phyloP scores from a whole-genome alignment of 1,140 invertebrate genomes.

The Belonocnema kinseyi region DNA sequence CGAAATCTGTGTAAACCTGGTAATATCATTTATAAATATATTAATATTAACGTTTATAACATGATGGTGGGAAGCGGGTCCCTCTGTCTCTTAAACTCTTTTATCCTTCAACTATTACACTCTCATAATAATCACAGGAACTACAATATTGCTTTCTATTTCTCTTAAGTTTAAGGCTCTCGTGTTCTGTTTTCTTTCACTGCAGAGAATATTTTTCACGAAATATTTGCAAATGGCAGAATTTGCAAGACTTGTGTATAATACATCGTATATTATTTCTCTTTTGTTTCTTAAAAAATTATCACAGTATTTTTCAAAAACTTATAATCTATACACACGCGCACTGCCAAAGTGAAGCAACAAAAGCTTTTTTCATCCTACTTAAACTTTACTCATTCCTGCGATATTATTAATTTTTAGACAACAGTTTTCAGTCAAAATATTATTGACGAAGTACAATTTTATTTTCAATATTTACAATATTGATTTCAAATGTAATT shows the following conservation, averaged over 20 bases:
- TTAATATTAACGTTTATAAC: slow-evolving; percentile 28
- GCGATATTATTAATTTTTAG: no score
- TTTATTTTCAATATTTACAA: no score
- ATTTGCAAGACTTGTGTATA: slow-evolving; percentile 6
- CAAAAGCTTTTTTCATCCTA: neutral
- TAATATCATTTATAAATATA: slow-evolving; percentile 22
- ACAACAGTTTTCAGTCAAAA: no score
- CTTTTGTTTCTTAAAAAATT: slow-evolving; percentile 54
- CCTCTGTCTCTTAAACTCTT: slow-evolving; percentile 8
- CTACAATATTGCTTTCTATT: slow-evolving; percentile 15
- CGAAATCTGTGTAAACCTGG: neutral
- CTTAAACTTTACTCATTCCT: neutral
- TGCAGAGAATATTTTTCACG: neutral
- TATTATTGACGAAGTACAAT: no score
- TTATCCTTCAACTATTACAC: neutral
- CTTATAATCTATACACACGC: slow-evolving; percentile 20
- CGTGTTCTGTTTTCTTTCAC: neutral
- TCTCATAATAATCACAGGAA: slow-evolving; percentile 14
- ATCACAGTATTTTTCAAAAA: slow-evolving; percentile 58
- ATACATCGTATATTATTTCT: slow-evolving; percentile 26
- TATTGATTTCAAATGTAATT: no score
- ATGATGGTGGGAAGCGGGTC: neutral
- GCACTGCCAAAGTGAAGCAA: slow-evolving; percentile 15
- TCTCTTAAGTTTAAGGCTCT: slow-evolving; percentile 28
- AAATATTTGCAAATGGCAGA: slow-evolving; percentile 10